phyloP scores from a whole-genome alignment of 2,797 vertebrate genomes.

The Vespertilio murinus region DNA sequence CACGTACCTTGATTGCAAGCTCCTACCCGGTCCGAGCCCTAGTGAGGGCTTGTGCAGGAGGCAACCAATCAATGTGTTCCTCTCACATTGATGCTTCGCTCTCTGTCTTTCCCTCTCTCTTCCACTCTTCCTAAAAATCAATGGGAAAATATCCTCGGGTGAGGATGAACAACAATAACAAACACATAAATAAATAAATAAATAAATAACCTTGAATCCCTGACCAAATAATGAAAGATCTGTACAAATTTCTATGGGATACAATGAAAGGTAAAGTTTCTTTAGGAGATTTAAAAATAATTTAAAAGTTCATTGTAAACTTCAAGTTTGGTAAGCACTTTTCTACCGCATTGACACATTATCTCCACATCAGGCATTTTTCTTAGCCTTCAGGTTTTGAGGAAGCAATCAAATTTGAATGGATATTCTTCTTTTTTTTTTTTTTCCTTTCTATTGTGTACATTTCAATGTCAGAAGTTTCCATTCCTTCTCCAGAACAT shows the following conservation, averaged over 20 bases:
- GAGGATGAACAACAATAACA: no score
- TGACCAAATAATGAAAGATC: conserved; percentile 28
- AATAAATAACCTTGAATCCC: not conserved
- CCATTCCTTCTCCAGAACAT: conserved; percentile 37
- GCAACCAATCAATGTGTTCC: no score
- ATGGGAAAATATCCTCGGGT: no score
- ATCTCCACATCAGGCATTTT: conserved; percentile 8
- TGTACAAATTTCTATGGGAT: not conserved
- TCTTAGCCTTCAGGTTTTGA: conserved; percentile 44
- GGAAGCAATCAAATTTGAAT: conserved; percentile 31
- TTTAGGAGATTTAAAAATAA: conserved; percentile 39
- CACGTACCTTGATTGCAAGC: no score
- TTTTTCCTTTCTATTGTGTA: not conserved
- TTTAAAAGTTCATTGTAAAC: conserved; percentile 9
- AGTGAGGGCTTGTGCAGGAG: no score
- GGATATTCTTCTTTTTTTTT: not conserved
- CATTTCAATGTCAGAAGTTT: conserved; percentile 36
- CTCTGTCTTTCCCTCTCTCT: no score
- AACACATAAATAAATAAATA: not conserved
- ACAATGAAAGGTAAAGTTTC: not conserved
- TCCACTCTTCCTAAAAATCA: no score
- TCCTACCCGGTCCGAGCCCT: no score
- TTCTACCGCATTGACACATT: not conserved
- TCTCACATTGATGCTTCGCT: no score
- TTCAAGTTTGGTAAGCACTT: conserved; percentile 4